Percentiles rank a stretch among this genome's conserved stretches.
phyloP scores from a whole-genome alignment of 2,113 vertebrate species.

The Ancistrus triradiatus region DNA sequence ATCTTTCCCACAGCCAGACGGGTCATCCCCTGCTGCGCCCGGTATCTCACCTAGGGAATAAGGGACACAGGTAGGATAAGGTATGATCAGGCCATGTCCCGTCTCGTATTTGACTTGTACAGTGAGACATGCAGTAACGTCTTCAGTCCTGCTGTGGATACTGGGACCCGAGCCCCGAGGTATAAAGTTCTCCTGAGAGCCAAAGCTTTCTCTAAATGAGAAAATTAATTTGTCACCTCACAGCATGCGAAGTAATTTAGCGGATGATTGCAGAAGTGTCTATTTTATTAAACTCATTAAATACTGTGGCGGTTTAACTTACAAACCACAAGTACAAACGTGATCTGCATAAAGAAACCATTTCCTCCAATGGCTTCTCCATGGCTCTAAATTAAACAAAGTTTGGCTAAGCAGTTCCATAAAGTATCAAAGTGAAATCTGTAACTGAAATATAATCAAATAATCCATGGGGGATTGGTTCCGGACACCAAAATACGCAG shows the following conservation, averaged over 20 bases:
- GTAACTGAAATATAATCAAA: no score
- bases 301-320: no score
- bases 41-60: slow-evolving; percentile 74
- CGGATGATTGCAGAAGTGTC: neutral
- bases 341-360: no score
- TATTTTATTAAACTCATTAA: neutral
- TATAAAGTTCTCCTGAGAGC: neutral
- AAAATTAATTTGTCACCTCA: neutral
- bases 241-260: neutral
- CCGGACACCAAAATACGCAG: no score
- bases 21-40: slow-evolving; percentile 67
- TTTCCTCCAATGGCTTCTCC: no score
- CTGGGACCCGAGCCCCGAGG: no score
- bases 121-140: no score
- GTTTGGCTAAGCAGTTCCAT: no score
- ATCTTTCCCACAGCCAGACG: slow-evolving; percentile 72
- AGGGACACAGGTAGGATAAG: neutral
- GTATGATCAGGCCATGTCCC: neutral
- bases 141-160: no score
- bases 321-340: neutral
- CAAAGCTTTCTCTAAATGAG: neutral
- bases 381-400: no score
- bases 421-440: no score
- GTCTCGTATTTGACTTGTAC: neutral
- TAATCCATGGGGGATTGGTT: no score